Evolutionary conservation across 2,797 vertebrate genomes (phyloP).

Genomic region (Amblyopsis hoosieri): DNA sequence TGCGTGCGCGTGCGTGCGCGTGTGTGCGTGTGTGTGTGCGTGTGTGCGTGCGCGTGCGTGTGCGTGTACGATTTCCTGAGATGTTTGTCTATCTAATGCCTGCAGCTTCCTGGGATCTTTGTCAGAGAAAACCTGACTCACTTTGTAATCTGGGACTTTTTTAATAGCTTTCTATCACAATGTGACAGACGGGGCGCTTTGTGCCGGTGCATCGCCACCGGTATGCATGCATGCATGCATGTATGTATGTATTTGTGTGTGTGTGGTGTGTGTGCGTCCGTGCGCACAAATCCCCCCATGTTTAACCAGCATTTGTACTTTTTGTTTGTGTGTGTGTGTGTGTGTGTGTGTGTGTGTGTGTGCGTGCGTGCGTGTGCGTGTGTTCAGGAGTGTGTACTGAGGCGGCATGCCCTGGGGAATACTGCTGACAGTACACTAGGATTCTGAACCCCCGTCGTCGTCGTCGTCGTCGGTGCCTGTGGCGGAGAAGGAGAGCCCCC

Average conservation of each 20-base stretch:
- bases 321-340: not conserved
- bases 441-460: slow-evolving; percentile 56
- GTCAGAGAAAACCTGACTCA: slow-evolving; percentile 49
- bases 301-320: not conserved
- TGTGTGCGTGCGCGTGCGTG: slow-evolving; percentile 24
- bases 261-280: slow-evolving; percentile 6
- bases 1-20: not conserved
- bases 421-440: slow-evolving; percentile 73
- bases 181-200: slow-evolving; percentile 35
- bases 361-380: slow-evolving; percentile 9
- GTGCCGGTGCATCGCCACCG: slow-evolving; percentile 47
- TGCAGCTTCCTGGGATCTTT: slow-evolving; percentile 57
- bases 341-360: slow-evolving; percentile 15
- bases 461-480: slow-evolving; percentile 43
- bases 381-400: slow-evolving; percentile 71
- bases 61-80: slow-evolving; percentile 41
- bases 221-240: slow-evolving; percentile 11
- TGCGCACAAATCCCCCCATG: not conserved
- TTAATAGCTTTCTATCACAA: slow-evolving; percentile 54
- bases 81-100: slow-evolving; percentile 60
- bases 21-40: no score
- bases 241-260: slow-evolving; percentile 9
- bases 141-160: slow-evolving; percentile 65
- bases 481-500: slow-evolving; percentile 58
- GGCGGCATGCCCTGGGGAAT: slow-evolving; percentile 77